These are phyloP conservation scores for Hypselothyrea guttata DNA, from an alignment of 2,888 invertebrate species.

Conservation along the genomic window DNA sequence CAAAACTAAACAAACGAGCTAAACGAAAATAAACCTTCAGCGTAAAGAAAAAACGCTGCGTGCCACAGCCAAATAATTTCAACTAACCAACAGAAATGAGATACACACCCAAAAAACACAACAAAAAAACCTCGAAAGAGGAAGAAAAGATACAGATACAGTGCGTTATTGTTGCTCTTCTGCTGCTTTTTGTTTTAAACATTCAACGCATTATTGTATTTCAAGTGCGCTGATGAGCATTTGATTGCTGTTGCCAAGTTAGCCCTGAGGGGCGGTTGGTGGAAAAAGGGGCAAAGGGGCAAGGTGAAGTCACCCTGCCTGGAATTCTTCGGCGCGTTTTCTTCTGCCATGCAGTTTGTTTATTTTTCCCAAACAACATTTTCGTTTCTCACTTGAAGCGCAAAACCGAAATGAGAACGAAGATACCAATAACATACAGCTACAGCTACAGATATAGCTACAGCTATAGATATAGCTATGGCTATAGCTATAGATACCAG, in stretches of 20 bases:
- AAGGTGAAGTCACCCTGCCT: slow-evolving; percentile 24
- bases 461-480: slow-evolving; percentile 23
- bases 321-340: slow-evolving; percentile 25
- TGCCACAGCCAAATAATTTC: slow-evolving; percentile 35
- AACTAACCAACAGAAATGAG: slow-evolving; percentile 55
- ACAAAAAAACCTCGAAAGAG: slow-evolving; percentile 33
- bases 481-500: slow-evolving; percentile 17
- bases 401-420: slow-evolving; percentile 71
- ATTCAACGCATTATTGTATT: slow-evolving; percentile 67
- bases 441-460: slow-evolving; percentile 22
- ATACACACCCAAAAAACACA: slow-evolving; percentile 50
- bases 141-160: slow-evolving; percentile 42
- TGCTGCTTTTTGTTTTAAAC: slow-evolving; percentile 40
- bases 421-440: slow-evolving; percentile 18
- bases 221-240: slow-evolving; percentile 78
- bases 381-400: slow-evolving; percentile 69
- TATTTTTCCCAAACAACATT: slow-evolving; percentile 70
- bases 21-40: slow-evolving; percentile 75
- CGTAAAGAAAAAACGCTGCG: slow-evolving; percentile 34
- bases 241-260: slow-evolving; percentile 69
- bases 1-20: slow-evolving; percentile 76
- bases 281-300: background rate
- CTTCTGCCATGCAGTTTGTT: slow-evolving; percentile 45
- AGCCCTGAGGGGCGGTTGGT: slow-evolving; percentile 1
- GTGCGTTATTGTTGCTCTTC: slow-evolving; percentile 36